Percentiles rank a stretch among this genome's conserved stretches.
Evolutionary conservation across 2,113 vertebrate genomes (phyloP).

Genomic region (Anser cygnoides): DNA sequence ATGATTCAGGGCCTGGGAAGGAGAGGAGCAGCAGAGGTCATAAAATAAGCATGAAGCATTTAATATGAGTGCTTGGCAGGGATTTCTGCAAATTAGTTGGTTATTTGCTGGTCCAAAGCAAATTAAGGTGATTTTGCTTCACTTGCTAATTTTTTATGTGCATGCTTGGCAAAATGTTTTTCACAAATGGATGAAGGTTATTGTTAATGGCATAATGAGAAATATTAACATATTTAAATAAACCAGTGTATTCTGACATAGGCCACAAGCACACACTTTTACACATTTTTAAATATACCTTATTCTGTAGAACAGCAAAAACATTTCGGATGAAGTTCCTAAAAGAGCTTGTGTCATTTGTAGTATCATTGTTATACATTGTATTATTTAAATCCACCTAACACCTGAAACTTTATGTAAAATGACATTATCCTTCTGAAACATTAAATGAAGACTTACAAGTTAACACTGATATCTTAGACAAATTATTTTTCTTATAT

Average conservation of each 20-base stretch:
- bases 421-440: neutral
- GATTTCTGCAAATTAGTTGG: constrained; percentile 92
- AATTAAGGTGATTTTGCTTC: constrained; percentile 97
- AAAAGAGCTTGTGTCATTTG: constrained; percentile 7
- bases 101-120: constrained; percentile 95
- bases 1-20: constrained; percentile 92
- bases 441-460: neutral
- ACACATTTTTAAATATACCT: constrained; percentile 39
- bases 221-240: constrained; percentile 93
- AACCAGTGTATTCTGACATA: constrained; percentile 76
- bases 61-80: constrained; percentile 93
- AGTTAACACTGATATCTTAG: neutral
- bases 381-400: neutral
- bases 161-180: constrained; percentile 95
- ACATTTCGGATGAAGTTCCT: constrained; percentile 31
- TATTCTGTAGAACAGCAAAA: constrained; percentile 35
- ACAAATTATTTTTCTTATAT: neutral
- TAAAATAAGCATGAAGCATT: constrained; percentile 94
- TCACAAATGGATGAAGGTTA: constrained; percentile 88
- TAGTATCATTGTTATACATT: neutral
- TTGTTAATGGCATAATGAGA: constrained; percentile 90
- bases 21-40: constrained; percentile 94
- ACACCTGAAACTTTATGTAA: neutral
- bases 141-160: constrained; percentile 97
- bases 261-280: constrained; percentile 62